These are phyloP conservation scores for Oplegnathus fasciatus DNA, from an alignment of 2,113 vertebrate genomes.

Conservation along the genomic window DNA sequence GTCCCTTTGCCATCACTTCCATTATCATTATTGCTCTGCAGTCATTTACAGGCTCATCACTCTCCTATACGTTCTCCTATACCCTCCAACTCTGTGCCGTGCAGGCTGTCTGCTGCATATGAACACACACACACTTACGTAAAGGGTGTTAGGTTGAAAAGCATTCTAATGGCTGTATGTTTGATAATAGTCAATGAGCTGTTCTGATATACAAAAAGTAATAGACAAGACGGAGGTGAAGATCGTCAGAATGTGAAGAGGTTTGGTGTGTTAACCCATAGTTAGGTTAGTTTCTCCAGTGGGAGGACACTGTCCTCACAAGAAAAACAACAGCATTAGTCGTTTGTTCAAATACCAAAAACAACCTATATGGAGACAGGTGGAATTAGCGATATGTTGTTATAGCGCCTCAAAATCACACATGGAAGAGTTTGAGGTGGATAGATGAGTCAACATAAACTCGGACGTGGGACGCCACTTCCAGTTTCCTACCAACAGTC, in stretches of 20 bases:
- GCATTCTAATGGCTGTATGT: neutral
- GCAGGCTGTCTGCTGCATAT: constrained; percentile 28
- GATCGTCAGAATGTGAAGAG: neutral
- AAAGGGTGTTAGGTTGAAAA: constrained; percentile 10
- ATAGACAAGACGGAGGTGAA: neutral
- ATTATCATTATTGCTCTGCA: constrained; percentile 79
- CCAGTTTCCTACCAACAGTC: neutral
- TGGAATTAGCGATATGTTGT: too few relatives aligned
- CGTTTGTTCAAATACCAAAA: too few relatives aligned
- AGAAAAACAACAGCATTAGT: too few relatives aligned
- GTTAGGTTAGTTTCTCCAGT: too few relatives aligned
- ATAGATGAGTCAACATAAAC: neutral
- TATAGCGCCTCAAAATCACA: too few relatives aligned
- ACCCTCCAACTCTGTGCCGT: constrained; percentile 50
- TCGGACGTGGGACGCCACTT: too few relatives aligned
- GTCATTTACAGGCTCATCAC: constrained; percentile 73
- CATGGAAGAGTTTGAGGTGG: neutral
- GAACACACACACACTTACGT: neutral
- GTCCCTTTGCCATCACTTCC: constrained; percentile 80
- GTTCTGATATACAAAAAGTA: neutral
- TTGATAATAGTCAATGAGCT: neutral
- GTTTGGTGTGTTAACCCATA: neutral
- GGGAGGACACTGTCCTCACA: too few relatives aligned
- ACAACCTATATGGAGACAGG: too few relatives aligned
- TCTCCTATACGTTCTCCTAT: constrained; percentile 57